Conservation (phyloP, 1,140 invertebrate species). For the Eumaeus atala region DNA sequence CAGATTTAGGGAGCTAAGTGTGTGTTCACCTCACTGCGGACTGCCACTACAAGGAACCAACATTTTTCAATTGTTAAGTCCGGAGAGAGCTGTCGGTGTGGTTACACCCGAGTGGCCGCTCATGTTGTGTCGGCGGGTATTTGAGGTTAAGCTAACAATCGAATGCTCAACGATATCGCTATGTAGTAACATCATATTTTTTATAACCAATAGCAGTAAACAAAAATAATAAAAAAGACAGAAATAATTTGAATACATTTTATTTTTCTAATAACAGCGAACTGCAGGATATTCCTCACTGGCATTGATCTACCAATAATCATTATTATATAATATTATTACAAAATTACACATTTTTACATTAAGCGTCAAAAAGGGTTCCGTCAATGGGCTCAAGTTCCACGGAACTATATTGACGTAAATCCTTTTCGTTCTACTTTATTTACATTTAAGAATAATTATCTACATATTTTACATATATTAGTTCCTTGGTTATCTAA, state of each 20-base stretch:
- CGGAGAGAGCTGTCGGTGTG: no score
- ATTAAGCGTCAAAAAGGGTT: conserved; percentile 38
- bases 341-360: conserved; percentile 7
- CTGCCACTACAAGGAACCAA: no score
- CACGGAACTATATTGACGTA: conserved; percentile 44
- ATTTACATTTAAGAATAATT: conserved; percentile 21
- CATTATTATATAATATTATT: conserved; percentile 10
- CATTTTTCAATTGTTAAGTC: no score
- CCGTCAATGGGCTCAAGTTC: conserved; percentile 60
- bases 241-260: conserved; percentile 42
- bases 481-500: not conserved
- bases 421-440: conserved; percentile 42
- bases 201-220: no score
- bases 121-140: no score
- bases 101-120: no score
- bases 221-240: conserved; percentile 15
- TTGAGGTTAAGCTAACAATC: no score
- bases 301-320: conserved; percentile 17
- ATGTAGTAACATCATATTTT: no score
- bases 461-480: conserved; percentile 15
- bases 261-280: conserved; percentile 44
- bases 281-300: conserved; percentile 34
- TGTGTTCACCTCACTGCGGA: no score
- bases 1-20: no score
- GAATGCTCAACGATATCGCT: no score